Conservation (phyloP, 2,888 invertebrate genomes). For the Gibbula magus region DNA sequence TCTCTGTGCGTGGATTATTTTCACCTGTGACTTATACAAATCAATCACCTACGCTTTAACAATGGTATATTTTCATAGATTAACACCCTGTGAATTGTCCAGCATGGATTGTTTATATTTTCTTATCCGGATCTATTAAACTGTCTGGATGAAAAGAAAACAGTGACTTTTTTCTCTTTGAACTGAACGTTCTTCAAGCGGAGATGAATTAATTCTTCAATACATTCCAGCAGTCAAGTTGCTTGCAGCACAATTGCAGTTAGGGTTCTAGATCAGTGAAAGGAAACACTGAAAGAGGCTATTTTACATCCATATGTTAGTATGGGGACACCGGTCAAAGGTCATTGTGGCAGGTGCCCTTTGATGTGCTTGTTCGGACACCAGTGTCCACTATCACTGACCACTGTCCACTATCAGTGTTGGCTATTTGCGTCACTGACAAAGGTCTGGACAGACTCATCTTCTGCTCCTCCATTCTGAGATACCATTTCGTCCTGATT, state of each 20-base stretch:
- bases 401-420: slow-evolving; percentile 15
- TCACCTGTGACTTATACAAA: not conserved
- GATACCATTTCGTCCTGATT: not conserved
- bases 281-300: not conserved
- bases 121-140: not conserved
- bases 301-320: slow-evolving; percentile 12
- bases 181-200: not conserved
- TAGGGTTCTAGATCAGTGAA: slow-evolving; percentile 1
- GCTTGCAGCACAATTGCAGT: slow-evolving; percentile 21
- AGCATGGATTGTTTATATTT: not conserved
- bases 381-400: slow-evolving; percentile 18
- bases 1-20: not conserved
- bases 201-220: too few relatives aligned
- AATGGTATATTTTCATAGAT: not conserved
- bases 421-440: too few relatives aligned
- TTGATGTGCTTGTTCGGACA: slow-evolving; percentile 14
- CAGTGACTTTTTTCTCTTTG: not conserved
- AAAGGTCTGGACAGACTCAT: not conserved
- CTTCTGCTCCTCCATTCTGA: not conserved
- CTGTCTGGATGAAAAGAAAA: not conserved
- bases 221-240: too few relatives aligned
- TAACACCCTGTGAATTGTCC: not conserved
- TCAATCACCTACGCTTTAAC: not conserved
- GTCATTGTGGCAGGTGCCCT: slow-evolving; percentile 20
- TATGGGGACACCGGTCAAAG: slow-evolving; percentile 9